Conservation (phyloP, 2,888 invertebrate genomes). For the Epinotia nisella region DNA sequence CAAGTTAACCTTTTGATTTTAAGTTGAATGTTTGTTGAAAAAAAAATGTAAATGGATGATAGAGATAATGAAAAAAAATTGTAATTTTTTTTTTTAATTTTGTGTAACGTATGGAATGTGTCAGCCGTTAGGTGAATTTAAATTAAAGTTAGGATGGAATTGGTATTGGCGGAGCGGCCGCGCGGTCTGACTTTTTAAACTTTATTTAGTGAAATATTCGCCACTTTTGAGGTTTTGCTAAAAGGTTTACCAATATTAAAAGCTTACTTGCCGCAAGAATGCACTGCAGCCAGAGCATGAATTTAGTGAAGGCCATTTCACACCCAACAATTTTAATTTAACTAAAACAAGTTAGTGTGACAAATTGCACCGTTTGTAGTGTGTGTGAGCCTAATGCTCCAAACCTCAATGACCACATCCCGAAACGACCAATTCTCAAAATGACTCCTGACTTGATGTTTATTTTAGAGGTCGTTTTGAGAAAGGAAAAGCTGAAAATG, state of each 20-base stretch:
- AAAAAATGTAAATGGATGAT: constrained; percentile 43
- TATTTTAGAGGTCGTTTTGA: constrained; percentile 7
- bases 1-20: constrained; percentile 39
- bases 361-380: neutral
- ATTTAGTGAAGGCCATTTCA: neutral
- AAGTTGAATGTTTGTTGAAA: constrained; percentile 28
- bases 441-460: neutral
- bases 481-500: neutral
- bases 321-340: too few relatives aligned
- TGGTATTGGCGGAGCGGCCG: constrained; percentile 45
- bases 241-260: neutral
- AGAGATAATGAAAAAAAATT: constrained; percentile 57
- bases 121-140: constrained; percentile 47
- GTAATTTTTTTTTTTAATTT: constrained; percentile 64
- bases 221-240: neutral
- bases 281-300: neutral
- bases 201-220: neutral
- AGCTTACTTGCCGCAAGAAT: neutral
- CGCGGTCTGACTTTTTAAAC: constrained; percentile 3
- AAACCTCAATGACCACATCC: constrained; percentile 16
- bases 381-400: neutral
- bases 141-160: constrained; percentile 48
- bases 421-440: constrained; percentile 6
- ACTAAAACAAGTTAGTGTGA: too few relatives aligned
- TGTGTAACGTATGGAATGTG: constrained; percentile 48